A percentile compares a stretch with the other conserved stretches of the same genome.
Evolutionary conservation across 2,113 vertebrate species (phyloP).

Genomic region (Abramis brama): DNA sequence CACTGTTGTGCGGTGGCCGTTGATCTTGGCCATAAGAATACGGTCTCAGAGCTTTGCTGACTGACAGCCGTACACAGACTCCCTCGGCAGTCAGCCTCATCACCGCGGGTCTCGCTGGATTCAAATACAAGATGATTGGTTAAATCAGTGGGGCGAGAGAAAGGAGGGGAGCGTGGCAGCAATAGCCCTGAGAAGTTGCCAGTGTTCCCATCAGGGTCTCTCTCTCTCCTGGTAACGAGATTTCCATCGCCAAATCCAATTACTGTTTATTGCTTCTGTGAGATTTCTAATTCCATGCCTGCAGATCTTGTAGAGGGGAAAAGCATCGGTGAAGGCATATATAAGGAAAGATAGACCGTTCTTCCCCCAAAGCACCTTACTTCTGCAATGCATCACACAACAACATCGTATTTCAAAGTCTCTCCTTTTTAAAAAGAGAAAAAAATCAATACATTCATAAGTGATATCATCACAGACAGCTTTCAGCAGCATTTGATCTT

Average conservation of each 20-base stretch:
- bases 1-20: conserved; percentile 32
- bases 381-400: conserved; percentile 27
- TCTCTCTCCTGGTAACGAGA: conserved; percentile 52
- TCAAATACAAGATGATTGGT: conserved; percentile 56
- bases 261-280: conserved; percentile 63
- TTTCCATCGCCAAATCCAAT: conserved; percentile 60
- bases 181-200: conserved; percentile 46
- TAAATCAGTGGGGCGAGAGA: conserved; percentile 39
- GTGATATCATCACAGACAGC: neutral
- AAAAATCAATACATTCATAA: conserved; percentile 31
- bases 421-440: neutral
- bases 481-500: conserved; percentile 34
- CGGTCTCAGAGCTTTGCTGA: conserved; percentile 31
- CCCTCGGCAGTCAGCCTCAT: conserved; percentile 31
- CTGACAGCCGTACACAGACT: conserved; percentile 38
- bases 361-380: conserved; percentile 13
- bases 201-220: conserved; percentile 50
- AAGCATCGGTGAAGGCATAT: conserved; percentile 24
- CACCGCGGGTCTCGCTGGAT: conserved; percentile 42
- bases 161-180: conserved; percentile 7
- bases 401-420: conserved; percentile 29
- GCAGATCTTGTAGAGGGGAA: conserved; percentile 36
- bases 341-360: conserved; percentile 36
- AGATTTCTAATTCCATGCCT: conserved; percentile 56
- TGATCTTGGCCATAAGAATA: conserved; percentile 37